Evolutionary conservation across 1,140 invertebrate species (phyloP).

Genomic region (Pemphigus obesinymphae): DNA sequence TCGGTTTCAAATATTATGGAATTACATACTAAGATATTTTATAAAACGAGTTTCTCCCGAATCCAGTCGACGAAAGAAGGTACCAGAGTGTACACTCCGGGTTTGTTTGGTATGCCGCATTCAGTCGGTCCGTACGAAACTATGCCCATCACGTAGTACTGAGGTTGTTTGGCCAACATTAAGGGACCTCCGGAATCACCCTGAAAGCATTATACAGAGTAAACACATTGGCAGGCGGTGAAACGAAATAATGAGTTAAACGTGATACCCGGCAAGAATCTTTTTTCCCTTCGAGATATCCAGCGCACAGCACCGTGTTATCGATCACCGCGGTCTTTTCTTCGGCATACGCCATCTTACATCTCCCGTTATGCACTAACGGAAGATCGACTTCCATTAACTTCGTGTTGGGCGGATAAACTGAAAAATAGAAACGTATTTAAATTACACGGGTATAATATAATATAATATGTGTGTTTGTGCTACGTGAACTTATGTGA

Average conservation of each 20-base stretch:
- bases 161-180: not conserved
- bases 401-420: too few relatives aligned
- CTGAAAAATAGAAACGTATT: too few relatives aligned
- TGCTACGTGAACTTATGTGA: too few relatives aligned
- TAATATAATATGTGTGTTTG: too few relatives aligned
- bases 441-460: too few relatives aligned
- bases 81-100: conserved; percentile 75
- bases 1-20: too few relatives aligned
- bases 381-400: not conserved
- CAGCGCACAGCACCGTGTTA: conserved; percentile 60
- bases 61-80: conserved; percentile 63
- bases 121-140: conserved; percentile 66
- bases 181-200: conserved; percentile 32
- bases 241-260: not conserved
- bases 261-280: conserved; percentile 50
- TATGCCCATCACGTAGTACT: conserved; percentile 61
- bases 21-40: too few relatives aligned
- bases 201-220: not conserved
- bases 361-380: conserved; percentile 49
- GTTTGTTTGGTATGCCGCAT: conserved; percentile 66
- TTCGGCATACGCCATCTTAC: conserved; percentile 57
- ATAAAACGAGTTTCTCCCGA: not conserved
- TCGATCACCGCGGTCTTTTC: conserved; percentile 11
- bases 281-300: conserved; percentile 58
- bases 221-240: not conserved